Conservation (phyloP, 1,140 invertebrate genomes). For the Paralvinella palmiformis region DNA sequence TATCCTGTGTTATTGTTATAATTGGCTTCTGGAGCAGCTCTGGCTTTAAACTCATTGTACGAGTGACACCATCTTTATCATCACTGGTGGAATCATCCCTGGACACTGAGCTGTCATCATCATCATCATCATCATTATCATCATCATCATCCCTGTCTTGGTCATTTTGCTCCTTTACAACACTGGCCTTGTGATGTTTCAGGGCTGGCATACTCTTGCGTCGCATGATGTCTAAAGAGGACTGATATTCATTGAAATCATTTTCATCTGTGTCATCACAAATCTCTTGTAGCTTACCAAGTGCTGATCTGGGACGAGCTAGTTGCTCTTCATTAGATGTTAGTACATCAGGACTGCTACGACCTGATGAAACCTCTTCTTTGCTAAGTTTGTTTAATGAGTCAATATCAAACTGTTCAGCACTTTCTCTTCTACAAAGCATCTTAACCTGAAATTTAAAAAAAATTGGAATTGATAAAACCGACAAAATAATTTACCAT, state of each 20-base stretch:
- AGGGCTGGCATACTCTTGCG: constrained; percentile 29
- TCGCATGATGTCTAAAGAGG: constrained; percentile 18
- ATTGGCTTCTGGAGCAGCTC: constrained; percentile 66
- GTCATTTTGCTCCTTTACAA: background rate
- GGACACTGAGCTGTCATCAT: background rate
- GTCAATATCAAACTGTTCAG: constrained; percentile 13
- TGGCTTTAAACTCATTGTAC: constrained; percentile 16
- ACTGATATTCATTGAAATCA: constrained; percentile 17
- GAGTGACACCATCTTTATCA: background rate
- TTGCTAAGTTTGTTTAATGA: too few species aligned
- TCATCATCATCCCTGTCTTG: constrained; percentile 1
- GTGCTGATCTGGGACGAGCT: constrained; percentile 25
- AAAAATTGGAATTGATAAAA: too few species aligned
- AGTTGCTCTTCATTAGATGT: constrained; percentile 16
- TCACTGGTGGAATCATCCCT: background rate
- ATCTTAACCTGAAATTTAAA: background rate
- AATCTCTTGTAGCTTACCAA: constrained; percentile 21
- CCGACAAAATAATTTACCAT: too few species aligned
- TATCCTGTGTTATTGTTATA: constrained; percentile 92
- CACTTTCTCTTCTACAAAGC: constrained; percentile 4
- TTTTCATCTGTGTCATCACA: constrained; percentile 20
- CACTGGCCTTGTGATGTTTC: constrained; percentile 53
- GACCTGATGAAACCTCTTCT: constrained; percentile 24
- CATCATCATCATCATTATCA: too few species aligned
- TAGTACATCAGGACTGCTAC: constrained; percentile 16